These are phyloP conservation scores for Chaenogobius annularis DNA, from an alignment of 2,113 vertebrate genomes.

Conservation along the genomic window DNA sequence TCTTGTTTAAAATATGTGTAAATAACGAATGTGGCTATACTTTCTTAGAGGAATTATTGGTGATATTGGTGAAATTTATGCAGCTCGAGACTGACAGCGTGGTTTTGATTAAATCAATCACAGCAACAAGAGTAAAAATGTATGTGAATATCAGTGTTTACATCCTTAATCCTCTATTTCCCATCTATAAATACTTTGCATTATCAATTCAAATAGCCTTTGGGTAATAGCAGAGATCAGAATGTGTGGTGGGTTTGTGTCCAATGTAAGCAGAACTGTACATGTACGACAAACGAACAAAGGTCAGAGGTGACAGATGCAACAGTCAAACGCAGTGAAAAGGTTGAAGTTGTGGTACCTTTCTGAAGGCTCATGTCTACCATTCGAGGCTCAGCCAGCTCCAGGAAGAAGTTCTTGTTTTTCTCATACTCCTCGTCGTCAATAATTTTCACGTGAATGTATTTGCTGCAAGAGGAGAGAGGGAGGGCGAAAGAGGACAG, in stretches of 20 bases:
- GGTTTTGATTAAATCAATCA: too few species aligned
- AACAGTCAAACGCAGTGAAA: constrained; percentile 12
- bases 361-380: constrained; percentile 84
- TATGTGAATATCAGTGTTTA: not conserved
- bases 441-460: constrained; percentile 97
- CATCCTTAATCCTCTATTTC: too few species aligned
- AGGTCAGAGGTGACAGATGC: constrained; percentile 17
- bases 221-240: not conserved
- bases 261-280: not conserved
- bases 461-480: constrained; percentile 86
- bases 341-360: constrained; percentile 61
- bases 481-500: constrained; percentile 19
- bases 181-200: too few species aligned
- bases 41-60: too few species aligned
- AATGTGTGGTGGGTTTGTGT: not conserved
- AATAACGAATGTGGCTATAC: too few species aligned
- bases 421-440: constrained; percentile 99
- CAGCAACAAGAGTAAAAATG: not conserved
- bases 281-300: constrained; percentile 10
- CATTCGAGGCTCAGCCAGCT: constrained; percentile 93
- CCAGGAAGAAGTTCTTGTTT: constrained; percentile 99
- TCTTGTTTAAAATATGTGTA: too few species aligned
- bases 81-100: too few species aligned
- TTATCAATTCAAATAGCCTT: not conserved
- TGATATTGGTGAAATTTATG: too few species aligned